Conservation (phyloP, 2,113 vertebrate genomes). For the Microcebus lehilahytsara region DNA sequence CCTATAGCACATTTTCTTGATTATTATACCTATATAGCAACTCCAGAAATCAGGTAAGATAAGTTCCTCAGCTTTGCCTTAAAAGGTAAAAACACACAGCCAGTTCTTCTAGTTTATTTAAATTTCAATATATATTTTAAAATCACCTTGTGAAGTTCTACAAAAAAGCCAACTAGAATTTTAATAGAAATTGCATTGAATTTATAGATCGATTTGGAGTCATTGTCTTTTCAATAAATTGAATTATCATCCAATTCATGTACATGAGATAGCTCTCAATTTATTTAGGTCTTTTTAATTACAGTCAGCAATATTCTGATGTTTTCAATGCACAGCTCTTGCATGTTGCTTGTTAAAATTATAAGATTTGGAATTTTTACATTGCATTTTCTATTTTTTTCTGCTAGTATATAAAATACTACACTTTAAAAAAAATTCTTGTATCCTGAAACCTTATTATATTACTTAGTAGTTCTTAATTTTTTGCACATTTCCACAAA, state of each 20-base stretch:
- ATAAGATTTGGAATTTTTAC: neutral
- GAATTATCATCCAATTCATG: neutral
- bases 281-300: neutral
- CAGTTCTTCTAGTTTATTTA: neutral
- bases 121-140: neutral
- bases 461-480: neutral
- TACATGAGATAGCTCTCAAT: too few relatives aligned
- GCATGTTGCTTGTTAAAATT: neutral
- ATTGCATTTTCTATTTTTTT: neutral
- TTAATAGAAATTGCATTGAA: neutral
- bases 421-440: neutral
- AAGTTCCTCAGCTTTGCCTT: neutral
- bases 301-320: neutral
- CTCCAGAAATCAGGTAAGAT: neutral
- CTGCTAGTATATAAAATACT: neutral
- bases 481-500: neutral
- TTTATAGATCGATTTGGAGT: neutral
- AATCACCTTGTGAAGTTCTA: neutral
- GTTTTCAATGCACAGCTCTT: neutral
- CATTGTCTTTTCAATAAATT: neutral
- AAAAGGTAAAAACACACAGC: neutral
- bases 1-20: neutral
- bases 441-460: neutral
- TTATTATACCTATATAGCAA: neutral
- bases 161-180: neutral